A percentile compares a stretch with the other conserved stretches of the same genome.
These are phyloP conservation scores for Acleris literana DNA, from an alignment of 2,888 invertebrate species.

Conservation along the genomic window DNA sequence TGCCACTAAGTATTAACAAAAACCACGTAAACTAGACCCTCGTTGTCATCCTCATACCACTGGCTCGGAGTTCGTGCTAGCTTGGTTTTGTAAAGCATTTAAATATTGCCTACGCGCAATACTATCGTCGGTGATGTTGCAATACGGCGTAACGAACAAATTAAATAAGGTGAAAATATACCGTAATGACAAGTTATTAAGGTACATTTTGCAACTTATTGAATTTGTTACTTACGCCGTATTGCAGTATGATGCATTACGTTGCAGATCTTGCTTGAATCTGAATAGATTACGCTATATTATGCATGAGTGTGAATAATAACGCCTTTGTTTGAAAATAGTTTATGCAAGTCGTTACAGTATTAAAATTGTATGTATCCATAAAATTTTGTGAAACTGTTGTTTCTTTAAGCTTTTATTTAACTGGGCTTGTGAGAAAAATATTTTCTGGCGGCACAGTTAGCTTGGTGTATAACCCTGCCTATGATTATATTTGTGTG, in stretches of 20 bases:
- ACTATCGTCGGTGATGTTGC: neutral
- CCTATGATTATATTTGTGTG: too few relatives aligned
- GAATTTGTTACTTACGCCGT: too few relatives aligned
- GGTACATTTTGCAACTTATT: too few relatives aligned
- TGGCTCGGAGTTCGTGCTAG: neutral
- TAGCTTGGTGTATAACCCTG: too few relatives aligned
- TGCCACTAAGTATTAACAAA: neutral
- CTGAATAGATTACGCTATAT: neutral
- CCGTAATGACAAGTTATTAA: too few relatives aligned
- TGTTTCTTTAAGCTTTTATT: too few relatives aligned
- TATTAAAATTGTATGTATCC: neutral
- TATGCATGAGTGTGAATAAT: conserved; percentile 2
- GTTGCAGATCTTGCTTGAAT: conserved; percentile 1
- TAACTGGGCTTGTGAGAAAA: too few relatives aligned
- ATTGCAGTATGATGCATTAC: neutral
- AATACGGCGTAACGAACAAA: too few relatives aligned
- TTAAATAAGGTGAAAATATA: too few relatives aligned
- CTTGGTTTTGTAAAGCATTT: neutral
- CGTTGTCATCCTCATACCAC: neutral
- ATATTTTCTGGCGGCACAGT: too few relatives aligned
- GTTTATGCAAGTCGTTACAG: neutral
- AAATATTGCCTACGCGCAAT: neutral
- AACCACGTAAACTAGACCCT: neutral
- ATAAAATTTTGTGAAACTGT: too few relatives aligned
- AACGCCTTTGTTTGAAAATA: neutral